Evolutionary conservation across 2,888 invertebrate genomes (phyloP), one percentile per base, ranked within the genome.

Genomic region (Drosophila anceps): DNA sequence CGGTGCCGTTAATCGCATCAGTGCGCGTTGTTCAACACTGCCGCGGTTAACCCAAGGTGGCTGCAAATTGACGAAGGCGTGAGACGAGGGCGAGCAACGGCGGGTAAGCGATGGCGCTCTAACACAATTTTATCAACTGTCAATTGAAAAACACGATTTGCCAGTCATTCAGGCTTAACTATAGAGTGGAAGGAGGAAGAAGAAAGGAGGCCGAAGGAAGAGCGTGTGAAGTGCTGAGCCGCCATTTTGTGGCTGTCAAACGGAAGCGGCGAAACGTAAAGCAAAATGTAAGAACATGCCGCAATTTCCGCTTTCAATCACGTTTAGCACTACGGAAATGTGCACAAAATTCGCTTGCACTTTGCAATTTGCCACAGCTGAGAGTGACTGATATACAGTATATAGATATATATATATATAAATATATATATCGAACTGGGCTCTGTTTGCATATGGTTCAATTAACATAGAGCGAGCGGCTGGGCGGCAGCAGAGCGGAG

Each of bases 231-330:
- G 63, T 61, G 70, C 58, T 50, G 71, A 64, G 27, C 39, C 71
- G 62, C 48, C 74, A 84, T 68, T 77, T 77, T 79, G 85, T 57
- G 85, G 81, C 88, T 79, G 70, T 73, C 69, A 73, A 87, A 69
- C 85, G 84, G 85, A 84, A 81, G 85, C 58, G 54, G 58, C 59
- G 59, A 71, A 69, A 50, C 57, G 46, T 48, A 58, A 55, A 67
- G 78, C 61, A 67, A 75, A 75, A 50, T 46, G 65, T 54, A 81
- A 39, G 63, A 69, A 63, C 79, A 62, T 68, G 81, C 73, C 66
- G 70, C 75, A 86, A 87, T 87, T 87, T 87, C 86, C 86, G 87
- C 72, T 78, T 80, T 87, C 81, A 87, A 86, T 88, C 78, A 84
- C 73, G 73, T 77, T 86, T 72, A 76, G 81, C 74, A 65, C 66